Base-by-base conservation (phyloP, 2,113 vertebrate species). In the Rhizomys pruinosus region DNA sequence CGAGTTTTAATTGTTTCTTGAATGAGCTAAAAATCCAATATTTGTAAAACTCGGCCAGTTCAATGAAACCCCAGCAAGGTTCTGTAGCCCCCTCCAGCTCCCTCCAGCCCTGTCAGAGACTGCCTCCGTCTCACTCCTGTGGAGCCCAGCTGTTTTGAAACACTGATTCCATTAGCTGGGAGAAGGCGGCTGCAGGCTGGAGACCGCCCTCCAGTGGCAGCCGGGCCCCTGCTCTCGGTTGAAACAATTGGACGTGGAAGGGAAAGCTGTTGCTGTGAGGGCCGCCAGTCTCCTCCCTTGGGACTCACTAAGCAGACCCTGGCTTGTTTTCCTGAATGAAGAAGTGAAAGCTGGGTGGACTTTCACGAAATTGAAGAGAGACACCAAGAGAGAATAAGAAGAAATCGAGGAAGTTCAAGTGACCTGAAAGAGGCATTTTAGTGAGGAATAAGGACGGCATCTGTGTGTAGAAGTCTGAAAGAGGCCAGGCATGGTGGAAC, bases 1-100 rank as follows among this genome's bases (percentile, higher is more conserved):
- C 94, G 89, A 92, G 93, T 95, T 86, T 97, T 97, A 98, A 97
- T 97, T 97, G 94, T 97, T 98, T 97, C 96, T 92, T 44, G n/a
- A 96, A 92, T 96, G 82, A 95, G 88, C 95, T 95, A 85, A 92
- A n/a, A 96, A 92, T 92, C 92, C 87, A 97, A 84, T 93, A 93
- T 94, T 94, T 91, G 81, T 94, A 94, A 97, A 84, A 96, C 92
- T 89, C 90, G 97, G 97, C 91, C 92, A 79, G 97, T 98, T 97
- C 97, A 97, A 96, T 97, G 93, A 98, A 96, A 97, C 90, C 87
- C 71, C 94, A 92, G 86, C 90, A 92, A 94, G 92, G 85, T 87
- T 94, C 96, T 55, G 72, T n/a, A 32, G 72, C 81, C 95, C 95
- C 92, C 76, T 88, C 42, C 78, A 84, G 84, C 81, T 95, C 95